These are phyloP conservation scores for Cinara cedri DNA, from an alignment of 2,888 invertebrate species.

Conservation along the genomic window DNA sequence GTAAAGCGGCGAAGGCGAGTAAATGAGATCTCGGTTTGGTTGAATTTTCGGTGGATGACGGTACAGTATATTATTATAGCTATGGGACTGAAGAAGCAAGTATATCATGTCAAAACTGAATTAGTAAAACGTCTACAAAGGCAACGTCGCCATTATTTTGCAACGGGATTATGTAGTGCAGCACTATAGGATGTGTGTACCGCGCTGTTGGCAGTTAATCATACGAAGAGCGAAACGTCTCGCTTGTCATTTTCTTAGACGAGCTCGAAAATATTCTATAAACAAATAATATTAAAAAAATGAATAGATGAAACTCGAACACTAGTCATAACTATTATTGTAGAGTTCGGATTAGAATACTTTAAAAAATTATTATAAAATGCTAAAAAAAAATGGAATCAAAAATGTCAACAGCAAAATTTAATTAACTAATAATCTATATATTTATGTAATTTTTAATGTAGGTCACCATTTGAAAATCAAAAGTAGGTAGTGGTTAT, in stretches of 20 bases:
- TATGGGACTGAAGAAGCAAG: slow-evolving; percentile 25
- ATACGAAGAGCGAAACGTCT: slow-evolving; percentile 45
- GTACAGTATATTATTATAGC: not conserved
- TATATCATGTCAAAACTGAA: slow-evolving; percentile 52
- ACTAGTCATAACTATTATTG: not conserved
- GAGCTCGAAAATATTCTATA: slow-evolving; percentile 11
- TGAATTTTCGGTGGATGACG: slow-evolving; percentile 17
- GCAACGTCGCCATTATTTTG: slow-evolving; percentile 44
- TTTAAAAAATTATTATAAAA: not conserved
- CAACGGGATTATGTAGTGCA: slow-evolving; percentile 44
- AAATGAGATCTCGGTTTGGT: slow-evolving; percentile 11
- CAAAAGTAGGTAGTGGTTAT: too few relatives aligned
- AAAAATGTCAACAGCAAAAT: too few relatives aligned
- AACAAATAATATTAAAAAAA: slow-evolving; percentile 7
- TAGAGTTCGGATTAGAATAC: too few relatives aligned
- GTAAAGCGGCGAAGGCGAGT: not conserved
- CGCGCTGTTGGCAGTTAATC: slow-evolving; percentile 38
- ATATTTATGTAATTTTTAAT: too few relatives aligned
- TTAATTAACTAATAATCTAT: too few relatives aligned
- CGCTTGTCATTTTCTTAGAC: slow-evolving; percentile 28
- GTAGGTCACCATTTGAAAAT: too few relatives aligned
- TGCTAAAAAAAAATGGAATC: not conserved
- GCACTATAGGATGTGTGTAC: slow-evolving; percentile 14
- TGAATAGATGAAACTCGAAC: not conserved
- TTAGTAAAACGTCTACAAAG: slow-evolving; percentile 52